These are phyloP conservation scores for Arctia plantaginis DNA, from an alignment of 2,888 invertebrate species.

Conservation along the genomic window DNA sequence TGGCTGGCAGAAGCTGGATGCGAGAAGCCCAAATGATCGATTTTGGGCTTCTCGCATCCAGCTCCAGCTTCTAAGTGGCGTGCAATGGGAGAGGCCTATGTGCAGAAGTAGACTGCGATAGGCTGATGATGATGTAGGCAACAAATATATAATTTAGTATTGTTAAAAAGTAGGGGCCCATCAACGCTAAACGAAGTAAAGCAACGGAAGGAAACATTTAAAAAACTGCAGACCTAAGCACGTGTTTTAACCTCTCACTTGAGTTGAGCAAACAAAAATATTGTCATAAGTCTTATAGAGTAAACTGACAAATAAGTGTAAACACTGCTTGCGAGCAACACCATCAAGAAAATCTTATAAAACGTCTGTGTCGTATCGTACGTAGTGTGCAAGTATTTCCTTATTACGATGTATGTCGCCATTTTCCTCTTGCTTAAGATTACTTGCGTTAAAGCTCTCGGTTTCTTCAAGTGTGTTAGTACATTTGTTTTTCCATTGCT, in stretches of 20 bases:
- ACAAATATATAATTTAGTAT: too few relatives aligned
- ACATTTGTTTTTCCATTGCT: neutral
- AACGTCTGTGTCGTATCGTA: conserved; percentile 15
- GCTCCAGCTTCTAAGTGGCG: too few relatives aligned
- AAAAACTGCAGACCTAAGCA: conserved; percentile 1
- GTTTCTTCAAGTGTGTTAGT: conserved; percentile 2
- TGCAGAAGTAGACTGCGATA: too few relatives aligned
- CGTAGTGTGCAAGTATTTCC: conserved; percentile 12
- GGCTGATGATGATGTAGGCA: too few relatives aligned
- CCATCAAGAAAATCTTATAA: conserved; percentile 13
- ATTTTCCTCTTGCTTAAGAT: conserved; percentile 7
- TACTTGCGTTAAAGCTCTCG: conserved; percentile 14
- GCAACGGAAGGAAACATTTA: neutral
- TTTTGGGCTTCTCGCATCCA: too few relatives aligned
- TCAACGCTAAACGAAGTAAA: too few relatives aligned
- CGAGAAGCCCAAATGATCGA: too few relatives aligned
- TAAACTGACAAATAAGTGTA: conserved; percentile 31
- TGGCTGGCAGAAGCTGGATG: too few relatives aligned
- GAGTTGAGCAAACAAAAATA: conserved; percentile 52
- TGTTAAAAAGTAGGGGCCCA: too few relatives aligned
- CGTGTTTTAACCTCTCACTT: conserved; percentile 10
- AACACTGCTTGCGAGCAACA: conserved; percentile 20
- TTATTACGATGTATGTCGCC: conserved; percentile 17
- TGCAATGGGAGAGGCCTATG: too few relatives aligned
- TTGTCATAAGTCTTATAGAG: conserved; percentile 49